Conservation (phyloP, 1,140 invertebrate genomes). For the Drosophila melanica region DNA sequence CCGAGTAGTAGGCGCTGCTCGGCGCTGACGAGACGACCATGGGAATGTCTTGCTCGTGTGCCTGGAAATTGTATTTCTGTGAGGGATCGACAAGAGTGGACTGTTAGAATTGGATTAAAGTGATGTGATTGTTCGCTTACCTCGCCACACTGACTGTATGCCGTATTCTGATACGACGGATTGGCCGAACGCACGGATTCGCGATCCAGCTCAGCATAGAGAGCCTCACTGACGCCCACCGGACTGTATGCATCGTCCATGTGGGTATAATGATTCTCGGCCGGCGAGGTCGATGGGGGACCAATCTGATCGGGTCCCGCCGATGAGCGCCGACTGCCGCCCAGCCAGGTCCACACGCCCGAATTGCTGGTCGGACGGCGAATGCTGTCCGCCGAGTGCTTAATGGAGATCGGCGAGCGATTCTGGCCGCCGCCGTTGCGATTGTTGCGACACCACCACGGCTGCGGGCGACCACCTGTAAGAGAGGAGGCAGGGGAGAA, state of each 20-base stretch:
- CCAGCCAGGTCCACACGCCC: slow-evolving; percentile 88
- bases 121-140: slow-evolving; percentile 49
- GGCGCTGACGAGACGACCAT: slow-evolving; percentile 87
- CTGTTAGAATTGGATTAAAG: not conserved
- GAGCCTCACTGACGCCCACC: slow-evolving; percentile 85
- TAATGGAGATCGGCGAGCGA: slow-evolving; percentile 78
- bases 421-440: slow-evolving; percentile 74
- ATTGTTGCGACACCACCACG: slow-evolving; percentile 84
- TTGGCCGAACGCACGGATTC: slow-evolving; percentile 85
- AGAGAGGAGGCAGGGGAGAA: slow-evolving; percentile 1
- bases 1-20: slow-evolving; percentile 89
- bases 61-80: slow-evolving; percentile 82
- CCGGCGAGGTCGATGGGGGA: slow-evolving; percentile 84
- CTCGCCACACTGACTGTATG: slow-evolving; percentile 87
- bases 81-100: not conserved
- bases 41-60: slow-evolving; percentile 87
- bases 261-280: slow-evolving; percentile 89
- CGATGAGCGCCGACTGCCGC: slow-evolving; percentile 85
- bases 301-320: slow-evolving; percentile 84
- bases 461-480: slow-evolving; percentile 81
- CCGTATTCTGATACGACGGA: slow-evolving; percentile 89
- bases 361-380: slow-evolving; percentile 86
- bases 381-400: slow-evolving; percentile 83
- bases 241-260: slow-evolving; percentile 87
- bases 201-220: slow-evolving; percentile 88